phyloP scores from a whole-genome alignment of 2,888 invertebrate species.

The Apodemia hepburni region DNA sequence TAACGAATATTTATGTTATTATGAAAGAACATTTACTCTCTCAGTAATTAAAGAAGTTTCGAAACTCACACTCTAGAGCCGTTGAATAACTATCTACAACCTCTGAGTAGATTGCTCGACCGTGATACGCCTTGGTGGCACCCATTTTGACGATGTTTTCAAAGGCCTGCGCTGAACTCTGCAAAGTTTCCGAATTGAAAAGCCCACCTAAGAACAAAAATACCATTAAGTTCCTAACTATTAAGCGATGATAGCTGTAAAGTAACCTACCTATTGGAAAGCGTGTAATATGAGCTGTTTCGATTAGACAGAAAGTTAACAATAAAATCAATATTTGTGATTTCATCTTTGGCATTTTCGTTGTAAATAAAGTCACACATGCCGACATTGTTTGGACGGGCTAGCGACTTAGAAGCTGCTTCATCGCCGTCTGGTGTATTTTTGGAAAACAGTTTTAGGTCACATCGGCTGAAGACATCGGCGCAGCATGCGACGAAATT shows the following conservation, averaged over 20 bases:
- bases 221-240: too few relatives aligned
- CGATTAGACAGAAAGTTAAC: conserved; percentile 33
- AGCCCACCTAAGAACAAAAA: conserved; percentile 63
- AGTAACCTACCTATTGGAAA: conserved; percentile 56
- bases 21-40: too few relatives aligned
- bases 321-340: conserved; percentile 38
- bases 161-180: conserved; percentile 47
- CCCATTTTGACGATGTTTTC: conserved; percentile 45
- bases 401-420: conserved; percentile 50
- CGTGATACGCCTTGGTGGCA: conserved; percentile 47
- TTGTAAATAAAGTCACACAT: conserved; percentile 28
- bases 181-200: conserved; percentile 55
- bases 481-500: conserved; percentile 34
- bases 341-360: conserved; percentile 37
- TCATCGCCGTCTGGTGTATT: conserved; percentile 64
- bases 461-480: conserved; percentile 47
- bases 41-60: too few relatives aligned
- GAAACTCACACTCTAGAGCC: conserved; percentile 56
- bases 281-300: conserved; percentile 39
- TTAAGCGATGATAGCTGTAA: too few relatives aligned
- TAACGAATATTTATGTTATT: too few relatives aligned
- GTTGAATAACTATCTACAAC: conserved; percentile 60
- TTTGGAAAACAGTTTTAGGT: conserved; percentile 76
- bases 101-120: conserved; percentile 44
- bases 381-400: conserved; percentile 39